These are phyloP conservation scores for Pseudopipra pipra DNA, from an alignment of 2,113 vertebrate genomes.

Conservation along the genomic window DNA sequence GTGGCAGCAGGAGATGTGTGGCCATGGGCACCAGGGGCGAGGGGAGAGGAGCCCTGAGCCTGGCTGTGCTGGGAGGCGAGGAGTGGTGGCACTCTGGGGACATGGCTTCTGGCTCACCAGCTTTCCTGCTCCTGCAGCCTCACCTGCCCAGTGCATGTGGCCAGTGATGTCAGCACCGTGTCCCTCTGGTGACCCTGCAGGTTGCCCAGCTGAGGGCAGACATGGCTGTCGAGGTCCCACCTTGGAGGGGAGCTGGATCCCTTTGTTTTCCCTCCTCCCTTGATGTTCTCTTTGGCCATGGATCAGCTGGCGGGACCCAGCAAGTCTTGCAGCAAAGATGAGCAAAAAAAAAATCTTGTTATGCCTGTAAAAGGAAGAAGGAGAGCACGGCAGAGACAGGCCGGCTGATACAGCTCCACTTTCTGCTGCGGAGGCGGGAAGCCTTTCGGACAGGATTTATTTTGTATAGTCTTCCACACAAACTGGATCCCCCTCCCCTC, in stretches of 20 bases:
- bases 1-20: not conserved
- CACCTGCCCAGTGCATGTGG: not conserved
- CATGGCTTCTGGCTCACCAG: not conserved
- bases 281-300: not conserved
- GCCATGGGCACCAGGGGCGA: not conserved
- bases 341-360: not conserved
- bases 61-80: not conserved
- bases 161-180: accelerated
- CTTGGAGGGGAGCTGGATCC: not conserved
- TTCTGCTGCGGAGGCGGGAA: slow-evolving; percentile 37
- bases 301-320: slow-evolving; percentile 31
- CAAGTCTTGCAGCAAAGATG: slow-evolving; percentile 26
- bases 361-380: slow-evolving; percentile 71
- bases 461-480: slow-evolving; percentile 60
- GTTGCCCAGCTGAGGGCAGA: accelerated
- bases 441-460: slow-evolving; percentile 56
- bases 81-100: not conserved
- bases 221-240: not conserved
- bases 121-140: not conserved
- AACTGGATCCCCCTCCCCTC: slow-evolving; percentile 51
- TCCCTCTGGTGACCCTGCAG: not conserved
- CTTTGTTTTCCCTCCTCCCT: not conserved
- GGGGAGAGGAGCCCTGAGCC: not conserved
- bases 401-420: not conserved
- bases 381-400: slow-evolving; percentile 5